A percentile compares a stretch with the other conserved stretches of the same genome.
These are phyloP conservation scores for Cryptomyrus ogoouensis DNA, from an alignment of 2,113 vertebrate genomes.

Conservation along the genomic window DNA sequence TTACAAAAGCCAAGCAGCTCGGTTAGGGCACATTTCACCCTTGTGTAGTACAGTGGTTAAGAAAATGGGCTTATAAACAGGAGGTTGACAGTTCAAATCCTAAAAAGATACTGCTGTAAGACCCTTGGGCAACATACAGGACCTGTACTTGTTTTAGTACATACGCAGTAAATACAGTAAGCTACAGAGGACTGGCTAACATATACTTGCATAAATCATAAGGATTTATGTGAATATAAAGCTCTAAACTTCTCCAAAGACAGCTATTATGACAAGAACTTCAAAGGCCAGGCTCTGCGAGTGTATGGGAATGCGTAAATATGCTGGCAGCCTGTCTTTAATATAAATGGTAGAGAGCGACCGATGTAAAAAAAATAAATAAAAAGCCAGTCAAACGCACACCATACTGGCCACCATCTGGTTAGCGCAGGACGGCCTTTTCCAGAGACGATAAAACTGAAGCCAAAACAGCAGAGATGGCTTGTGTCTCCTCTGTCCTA, in stretches of 20 bases:
- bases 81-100: background rate
- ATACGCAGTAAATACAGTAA: background rate
- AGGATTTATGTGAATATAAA: conserved; percentile 33
- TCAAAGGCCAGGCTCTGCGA: conserved; percentile 30
- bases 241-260: conserved; percentile 29
- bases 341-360: conserved; percentile 31
- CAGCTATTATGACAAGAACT: conserved; percentile 35
- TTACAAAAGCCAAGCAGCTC: conserved; percentile 3
- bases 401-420: conserved; percentile 21
- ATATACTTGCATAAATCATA: background rate
- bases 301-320: conserved; percentile 25
- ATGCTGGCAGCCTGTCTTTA: conserved; percentile 36
- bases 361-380: background rate
- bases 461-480: conserved; percentile 12
- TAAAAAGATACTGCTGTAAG: background rate
- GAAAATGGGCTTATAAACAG: background rate
- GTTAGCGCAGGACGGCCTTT: background rate
- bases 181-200: background rate
- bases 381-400: conserved; percentile 4
- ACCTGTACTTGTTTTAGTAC: background rate
- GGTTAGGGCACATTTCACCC: background rate
- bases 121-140: background rate
- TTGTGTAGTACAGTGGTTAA: background rate
- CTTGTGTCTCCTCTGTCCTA: background rate
- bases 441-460: conserved; percentile 20